Conservation (phyloP, 2,113 vertebrate species). For the Colossoma macropomum region DNA sequence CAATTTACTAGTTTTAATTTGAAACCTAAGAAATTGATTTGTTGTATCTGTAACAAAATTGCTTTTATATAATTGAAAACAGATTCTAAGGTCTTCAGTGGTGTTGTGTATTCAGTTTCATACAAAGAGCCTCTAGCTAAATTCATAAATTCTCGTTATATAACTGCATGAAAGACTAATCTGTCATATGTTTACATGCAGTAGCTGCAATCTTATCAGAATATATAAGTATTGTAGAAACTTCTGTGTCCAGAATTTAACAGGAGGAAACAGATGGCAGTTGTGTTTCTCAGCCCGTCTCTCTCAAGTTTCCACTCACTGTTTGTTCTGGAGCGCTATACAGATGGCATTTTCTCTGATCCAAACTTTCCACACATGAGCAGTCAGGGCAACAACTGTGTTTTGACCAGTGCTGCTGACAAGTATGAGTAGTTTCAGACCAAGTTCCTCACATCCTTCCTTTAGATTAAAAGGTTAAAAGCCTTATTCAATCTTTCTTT, state of each 20-base stretch:
- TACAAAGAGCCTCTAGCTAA: background rate
- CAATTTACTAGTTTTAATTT: no score
- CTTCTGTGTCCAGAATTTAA: background rate
- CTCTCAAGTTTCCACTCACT: background rate
- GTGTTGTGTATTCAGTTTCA: no score
- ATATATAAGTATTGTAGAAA: background rate
- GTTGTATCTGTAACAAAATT: no score
- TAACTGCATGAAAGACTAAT: background rate
- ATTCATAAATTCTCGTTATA: background rate
- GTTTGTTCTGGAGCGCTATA: background rate
- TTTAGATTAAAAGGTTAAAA: background rate
- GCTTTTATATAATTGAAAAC: no score
- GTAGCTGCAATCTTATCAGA: background rate
- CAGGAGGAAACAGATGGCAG: background rate
- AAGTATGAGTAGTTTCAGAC: background rate
- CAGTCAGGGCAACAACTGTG: background rate
- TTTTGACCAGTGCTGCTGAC: background rate
- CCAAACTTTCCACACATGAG: background rate
- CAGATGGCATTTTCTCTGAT: background rate
- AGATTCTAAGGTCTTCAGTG: no score
- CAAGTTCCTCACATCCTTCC: background rate
- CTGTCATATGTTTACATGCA: background rate
- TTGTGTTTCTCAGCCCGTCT: background rate
- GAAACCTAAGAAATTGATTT: no score
- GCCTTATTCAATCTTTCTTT: background rate